Evolutionary conservation across 2,797 vertebrate species (phyloP), one percentile per base, ranked within the genome.

Genomic region (Australoheros facetus): DNA sequence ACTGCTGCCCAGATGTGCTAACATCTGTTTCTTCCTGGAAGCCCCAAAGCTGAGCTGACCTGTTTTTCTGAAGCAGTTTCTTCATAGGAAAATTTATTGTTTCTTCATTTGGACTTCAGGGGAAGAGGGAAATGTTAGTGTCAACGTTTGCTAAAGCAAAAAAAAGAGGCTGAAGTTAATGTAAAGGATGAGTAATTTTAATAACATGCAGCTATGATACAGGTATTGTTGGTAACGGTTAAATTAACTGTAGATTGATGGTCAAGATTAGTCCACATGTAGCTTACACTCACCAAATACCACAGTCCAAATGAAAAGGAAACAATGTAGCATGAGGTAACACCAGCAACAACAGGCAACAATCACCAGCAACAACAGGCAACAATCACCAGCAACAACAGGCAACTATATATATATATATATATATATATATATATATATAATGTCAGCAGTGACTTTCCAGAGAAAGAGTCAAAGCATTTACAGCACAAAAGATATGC

Each of bases 11-110:
- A 94, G 92, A 94, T 95, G 93, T 86, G 66, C 56, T 71, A 26
- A 92, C 94, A 95, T 93, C 91, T 95, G 94, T 87, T 82, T 80
- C 57, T 66, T 89, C 84, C 77, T 91, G 56, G 69, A 89, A 84
- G 84, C 90, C 85, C 81, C 56, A 77, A 73, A 90, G 87, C 82
- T 83, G 81, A 85, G 48, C 66, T 89, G 86, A 89, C 85, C 89
- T 89, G 23, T 71, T 90, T 92, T 84, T 71, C 70, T 75, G 13
- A 64, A 79, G 75, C 73, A 57, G 23, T 62, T 74, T 87, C 62
- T 30, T 54, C 53, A 42, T 10, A 71, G 30, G 87, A 2, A 17
- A 74, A 83, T 32, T 55, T 95, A 58, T 95, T 60, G 94, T 95
- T 0, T 94, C 92, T 19, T 94, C 10, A 0, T n/a, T 11, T 51